Evolutionary conservation across 92 coral and sea anemone species (phyloP), one percentile per base, ranked within the genome.

Genomic region (Heteractis magnifica): DNA sequence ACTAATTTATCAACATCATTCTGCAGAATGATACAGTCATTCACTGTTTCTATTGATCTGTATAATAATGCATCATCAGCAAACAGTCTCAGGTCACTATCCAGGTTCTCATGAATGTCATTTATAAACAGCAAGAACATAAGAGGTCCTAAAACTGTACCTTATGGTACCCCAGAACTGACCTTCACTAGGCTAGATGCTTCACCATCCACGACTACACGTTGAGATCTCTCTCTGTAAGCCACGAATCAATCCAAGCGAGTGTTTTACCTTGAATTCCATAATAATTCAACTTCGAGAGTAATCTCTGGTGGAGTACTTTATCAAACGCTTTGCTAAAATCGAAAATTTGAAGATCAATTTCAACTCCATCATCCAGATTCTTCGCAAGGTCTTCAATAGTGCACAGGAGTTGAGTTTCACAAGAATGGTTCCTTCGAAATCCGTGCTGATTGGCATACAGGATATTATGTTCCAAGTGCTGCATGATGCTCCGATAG

Each of bases 241-340:
- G 89, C 78, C 86, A 86, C 52, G 58, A 75, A n/a, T 76, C 41
- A 81, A 87, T 87, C 90, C 87, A 87, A 53, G 87, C 77, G 20
- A 84, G 85, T 59, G 91, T 85, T 8, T 55, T 55, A 26, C 79
- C 88, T 20, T 84, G 88, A 72, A 88, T 78, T 10, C 91, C 88
- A 84, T 71, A 26, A 26, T 0, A 26, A 26, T 26, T 26, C 26
- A 26, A 26, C 26, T 26, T 26, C 26, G 26, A 26, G 26, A 26
- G 26, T 26, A 26, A 26, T 26, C 26, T 26, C 26, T 26, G 26
- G 26, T 26, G 26, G 26, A 1, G 26, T 0, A 26, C 26, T 26
- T 26, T 26, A 26, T 26, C 26, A 26, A 26, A 26, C 26, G 26
- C 26, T 26, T 26, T 26, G 26, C 26, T 26, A 26, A 26, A 26